Evolutionary conservation across 2,888 invertebrate species (phyloP).

Genomic region (Mesochorus sp.): DNA sequence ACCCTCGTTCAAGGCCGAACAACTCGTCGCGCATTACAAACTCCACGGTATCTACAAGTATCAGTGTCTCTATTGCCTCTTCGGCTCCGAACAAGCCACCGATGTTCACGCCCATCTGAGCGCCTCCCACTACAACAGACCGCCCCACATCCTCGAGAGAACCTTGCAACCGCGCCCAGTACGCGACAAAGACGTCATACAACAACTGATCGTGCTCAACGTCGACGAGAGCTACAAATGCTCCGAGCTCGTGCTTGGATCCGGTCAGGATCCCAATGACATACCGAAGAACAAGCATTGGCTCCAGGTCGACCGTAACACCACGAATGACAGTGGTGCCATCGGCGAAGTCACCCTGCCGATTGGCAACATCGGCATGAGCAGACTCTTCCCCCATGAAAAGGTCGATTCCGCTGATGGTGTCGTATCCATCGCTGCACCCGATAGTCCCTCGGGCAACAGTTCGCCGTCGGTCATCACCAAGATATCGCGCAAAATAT

Average conservation of each 20-base stretch:
- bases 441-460: not conserved
- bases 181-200: constrained; percentile 72
- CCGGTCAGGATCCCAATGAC: constrained; percentile 28
- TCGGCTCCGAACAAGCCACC: constrained; percentile 77
- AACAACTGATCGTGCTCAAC: constrained; percentile 74
- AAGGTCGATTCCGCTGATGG: constrained; percentile 37
- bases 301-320: constrained; percentile 47
- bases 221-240: constrained; percentile 69
- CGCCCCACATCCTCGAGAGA: constrained; percentile 78
- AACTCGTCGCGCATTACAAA: constrained; percentile 79
- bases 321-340: constrained; percentile 22
- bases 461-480: constrained; percentile 36
- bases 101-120: constrained; percentile 83
- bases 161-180: constrained; percentile 72
- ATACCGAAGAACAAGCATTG: constrained; percentile 43
- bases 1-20: constrained; percentile 74
- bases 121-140: constrained; percentile 79
- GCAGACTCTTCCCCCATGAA: constrained; percentile 39
- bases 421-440: too few relatives aligned
- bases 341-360: constrained; percentile 51
- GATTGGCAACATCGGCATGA: constrained; percentile 46
- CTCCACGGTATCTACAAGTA: constrained; percentile 81
- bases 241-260: constrained; percentile 44
- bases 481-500: constrained; percentile 39
- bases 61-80: constrained; percentile 83